Evolutionary conservation across 1,140 invertebrate genomes (phyloP), one percentile per base, ranked within the genome.

Genomic region (Lethrus apterus): DNA sequence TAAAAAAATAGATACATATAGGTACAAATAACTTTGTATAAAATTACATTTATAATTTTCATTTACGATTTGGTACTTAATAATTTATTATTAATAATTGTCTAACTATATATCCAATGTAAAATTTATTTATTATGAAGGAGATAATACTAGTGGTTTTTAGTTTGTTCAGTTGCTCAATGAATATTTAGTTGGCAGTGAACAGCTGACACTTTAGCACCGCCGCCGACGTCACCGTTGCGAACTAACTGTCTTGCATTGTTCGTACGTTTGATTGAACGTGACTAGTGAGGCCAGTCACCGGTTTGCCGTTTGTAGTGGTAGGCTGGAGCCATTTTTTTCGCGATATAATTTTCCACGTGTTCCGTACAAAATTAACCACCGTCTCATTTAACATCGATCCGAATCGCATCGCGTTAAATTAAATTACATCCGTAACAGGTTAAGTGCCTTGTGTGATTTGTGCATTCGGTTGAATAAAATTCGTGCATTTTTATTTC

Each of bases 301-400:
- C 46, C 51, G 51, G 43, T 44, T 44, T 52, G 51, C 46, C 51
- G 48, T 52, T 48, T 40, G 31, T 26, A 26, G 23, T 26, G n/a
- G 5, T 26, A 26, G 23, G 19, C 32, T 34, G 14, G 14, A 34
- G 10, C 19, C 32, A 34, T 18, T 34, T 34, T 10, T 34, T 34
- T 14, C 15, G 15, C 15, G 19, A 34, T 18, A 18, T 17, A 18
- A 18, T 34, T 34, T 34, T 34, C 32, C 32, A 34, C 32, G 32
- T 34, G 32, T 34, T 34, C 14, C n/a, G n/a, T n/a, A n/a, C n/a
- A n/a, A n/a, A n/a, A n/a, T n/a, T n/a, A n/a, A n/a, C n/a, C n/a
- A n/a, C n/a, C n/a, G n/a, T n/a, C n/a, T n/a, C n/a, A n/a, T n/a
- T n/a, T n/a, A n/a, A n/a, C n/a, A n/a, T n/a, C n/a, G n/a, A n/a